Evolutionary conservation across 2,797 vertebrate species (phyloP), one percentile per base, ranked within the genome.

Genomic region (Pseudochromis fuscus): DNA sequence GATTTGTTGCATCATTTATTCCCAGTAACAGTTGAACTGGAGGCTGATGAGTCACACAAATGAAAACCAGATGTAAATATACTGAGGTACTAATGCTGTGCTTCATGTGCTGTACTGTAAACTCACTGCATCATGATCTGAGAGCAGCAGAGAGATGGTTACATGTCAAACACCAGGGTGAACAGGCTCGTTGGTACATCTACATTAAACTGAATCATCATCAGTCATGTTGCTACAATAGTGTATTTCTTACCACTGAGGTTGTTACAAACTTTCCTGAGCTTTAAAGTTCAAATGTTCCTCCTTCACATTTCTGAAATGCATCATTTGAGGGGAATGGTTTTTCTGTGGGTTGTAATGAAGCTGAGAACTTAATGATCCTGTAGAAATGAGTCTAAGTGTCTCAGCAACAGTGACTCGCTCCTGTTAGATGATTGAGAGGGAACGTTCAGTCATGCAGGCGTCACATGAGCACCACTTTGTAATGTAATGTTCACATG

Each of bases 301-400:
- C 10, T 46, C 58, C 55, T 59, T 30, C 40, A 61, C 9, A 30
- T 27, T 56, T 31, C 28, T 77, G 37, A 62, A 40, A 55, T 45
- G 19, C 25, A 56, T 28, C 5, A 48, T 66, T 67, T 38, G 31
- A 61, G 23, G 51, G 19, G 4, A 69, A 72, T 12, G 18, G 1
- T 56, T 67, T 40, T 58, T 68, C 12, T 51, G 12, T 24, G 12
- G 30, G 37, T 30, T 45, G 30, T 74, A 68, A 63, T 67, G 16
- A 62, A 25, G 25, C 27, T 13, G 40, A 40, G 18, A 28, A 31
- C 5, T 42, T 58, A 50, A 52, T 46, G 59, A 67, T 60, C 52
- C 49, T 27, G 15, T 24, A n/a, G 44, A 69, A 72, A 64, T 38
- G 44, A 55, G 31, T 38, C 2, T 12, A 38, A 48, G 9, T 46